Conservation (phyloP, 2,888 invertebrate species). For the Anoncus sp. region DNA sequence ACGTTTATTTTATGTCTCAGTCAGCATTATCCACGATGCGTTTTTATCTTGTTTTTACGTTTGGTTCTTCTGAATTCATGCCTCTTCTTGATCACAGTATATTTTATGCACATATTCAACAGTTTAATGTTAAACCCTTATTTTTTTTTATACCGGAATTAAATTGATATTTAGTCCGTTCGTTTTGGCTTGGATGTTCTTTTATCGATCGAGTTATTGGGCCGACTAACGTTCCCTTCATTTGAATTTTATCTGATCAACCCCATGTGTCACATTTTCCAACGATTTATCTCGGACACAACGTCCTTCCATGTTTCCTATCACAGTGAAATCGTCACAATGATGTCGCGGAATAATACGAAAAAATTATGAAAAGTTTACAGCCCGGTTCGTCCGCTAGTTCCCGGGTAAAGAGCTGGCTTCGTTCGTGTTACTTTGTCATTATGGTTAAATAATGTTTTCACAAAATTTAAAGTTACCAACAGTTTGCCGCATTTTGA, state of each 20-base stretch:
- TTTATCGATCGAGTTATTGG: background rate
- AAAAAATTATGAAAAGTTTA: slow-evolving; percentile 1
- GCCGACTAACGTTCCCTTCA: background rate
- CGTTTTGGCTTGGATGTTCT: background rate
- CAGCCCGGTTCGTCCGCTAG: background rate
- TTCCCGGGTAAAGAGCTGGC: background rate
- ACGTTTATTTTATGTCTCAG: no score
- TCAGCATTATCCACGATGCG: no score
- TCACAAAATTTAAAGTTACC: no score
- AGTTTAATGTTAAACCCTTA: background rate
- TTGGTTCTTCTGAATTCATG: background rate
- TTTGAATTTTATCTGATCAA: slow-evolving; percentile 1
- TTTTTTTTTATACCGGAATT: background rate
- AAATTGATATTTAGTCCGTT: background rate
- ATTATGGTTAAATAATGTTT: background rate
- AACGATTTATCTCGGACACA: background rate
- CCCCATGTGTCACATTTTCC: slow-evolving; percentile 5
- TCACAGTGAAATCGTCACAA: background rate
- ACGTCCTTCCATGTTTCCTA: background rate
- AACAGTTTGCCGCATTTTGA: no score
- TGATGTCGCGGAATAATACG: background rate
- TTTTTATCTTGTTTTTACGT: background rate
- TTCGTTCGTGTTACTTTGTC: background rate
- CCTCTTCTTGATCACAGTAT: background rate
- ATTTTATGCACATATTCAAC: background rate